Evolutionary conservation across 2,888 invertebrate genomes (phyloP).

Genomic region (Norana najaformis): DNA sequence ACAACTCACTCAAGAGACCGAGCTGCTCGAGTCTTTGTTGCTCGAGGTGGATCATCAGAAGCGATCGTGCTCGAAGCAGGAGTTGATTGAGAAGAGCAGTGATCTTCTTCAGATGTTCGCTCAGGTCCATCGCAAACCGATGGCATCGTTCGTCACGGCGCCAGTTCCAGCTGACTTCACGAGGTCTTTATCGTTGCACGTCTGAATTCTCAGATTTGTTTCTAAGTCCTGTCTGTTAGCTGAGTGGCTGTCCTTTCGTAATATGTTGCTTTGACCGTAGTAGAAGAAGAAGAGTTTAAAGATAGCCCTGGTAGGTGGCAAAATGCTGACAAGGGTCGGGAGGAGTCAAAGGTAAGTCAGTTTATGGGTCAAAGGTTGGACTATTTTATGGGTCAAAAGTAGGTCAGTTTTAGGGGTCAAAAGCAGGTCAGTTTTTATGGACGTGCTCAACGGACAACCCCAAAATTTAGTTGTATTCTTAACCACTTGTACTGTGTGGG

Average conservation of each 20-base stretch:
- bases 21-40: constrained; percentile 81
- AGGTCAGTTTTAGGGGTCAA: too few relatives aligned
- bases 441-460: too few relatives aligned
- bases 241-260: background rate
- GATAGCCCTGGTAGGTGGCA: too few relatives aligned
- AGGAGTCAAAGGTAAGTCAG: too few relatives aligned
- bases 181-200: constrained; percentile 66
- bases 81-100: constrained; percentile 78
- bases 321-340: too few relatives aligned
- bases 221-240: background rate
- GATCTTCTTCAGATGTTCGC: constrained; percentile 82
- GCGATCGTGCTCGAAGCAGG: constrained; percentile 77
- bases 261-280: background rate
- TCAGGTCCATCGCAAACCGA: constrained; percentile 82
- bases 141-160: constrained; percentile 83
- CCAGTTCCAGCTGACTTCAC: constrained; percentile 88
- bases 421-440: too few relatives aligned
- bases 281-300: too few relatives aligned
- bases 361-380: too few relatives aligned
- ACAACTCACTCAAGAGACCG: constrained; percentile 80
- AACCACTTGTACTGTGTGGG: too few relatives aligned
- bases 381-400: too few relatives aligned
- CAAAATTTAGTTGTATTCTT: too few relatives aligned
- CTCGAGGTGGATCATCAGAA: constrained; percentile 73
- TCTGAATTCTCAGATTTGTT: background rate